phyloP scores from a whole-genome alignment of 2,797 vertebrate genomes.

The Discoglossus pictus region DNA sequence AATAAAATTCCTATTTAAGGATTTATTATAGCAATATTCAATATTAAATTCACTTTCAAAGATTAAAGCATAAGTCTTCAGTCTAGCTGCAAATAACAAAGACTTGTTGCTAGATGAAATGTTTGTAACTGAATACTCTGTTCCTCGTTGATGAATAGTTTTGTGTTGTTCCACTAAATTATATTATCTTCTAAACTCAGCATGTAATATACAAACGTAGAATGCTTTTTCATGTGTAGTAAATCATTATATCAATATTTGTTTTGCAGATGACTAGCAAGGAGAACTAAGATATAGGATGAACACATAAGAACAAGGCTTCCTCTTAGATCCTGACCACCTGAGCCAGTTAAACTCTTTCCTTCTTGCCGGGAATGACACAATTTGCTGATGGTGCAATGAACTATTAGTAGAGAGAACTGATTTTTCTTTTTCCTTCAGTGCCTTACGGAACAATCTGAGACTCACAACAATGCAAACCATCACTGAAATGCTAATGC shows the following conservation, averaged over 20 bases:
- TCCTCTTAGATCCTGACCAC: slow-evolving; percentile 77
- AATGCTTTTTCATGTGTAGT: not conserved
- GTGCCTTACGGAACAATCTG: slow-evolving; percentile 99
- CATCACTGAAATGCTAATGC: slow-evolving; percentile 88
- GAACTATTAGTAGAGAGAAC: slow-evolving; percentile 88
- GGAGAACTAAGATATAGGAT: slow-evolving; percentile 62
- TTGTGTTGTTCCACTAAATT: too few species aligned
- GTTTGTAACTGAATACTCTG: too few species aligned
- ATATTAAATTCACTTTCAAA: too few species aligned
- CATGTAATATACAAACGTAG: too few species aligned
- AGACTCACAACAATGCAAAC: slow-evolving; percentile 96
- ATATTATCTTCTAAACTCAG: too few species aligned
- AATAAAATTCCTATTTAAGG: too few species aligned
- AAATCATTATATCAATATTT: slow-evolving; percentile 7
- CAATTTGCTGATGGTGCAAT: slow-evolving; percentile 88
- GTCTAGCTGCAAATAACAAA: too few species aligned
- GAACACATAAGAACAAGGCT: slow-evolving; percentile 75
- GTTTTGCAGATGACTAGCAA: slow-evolving; percentile 66
- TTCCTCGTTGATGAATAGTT: too few species aligned
- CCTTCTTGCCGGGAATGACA: slow-evolving; percentile 77
- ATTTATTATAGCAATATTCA: too few species aligned
- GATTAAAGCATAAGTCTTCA: too few species aligned
- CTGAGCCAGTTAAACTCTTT: slow-evolving; percentile 78
- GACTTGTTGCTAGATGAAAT: too few species aligned
- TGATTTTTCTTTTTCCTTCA: slow-evolving; percentile 88